Percentiles rank a stretch among this genome's conserved stretches.
These are phyloP conservation scores for Eumerus sabulonum DNA, from an alignment of 2,888 invertebrate species.

Conservation along the genomic window DNA sequence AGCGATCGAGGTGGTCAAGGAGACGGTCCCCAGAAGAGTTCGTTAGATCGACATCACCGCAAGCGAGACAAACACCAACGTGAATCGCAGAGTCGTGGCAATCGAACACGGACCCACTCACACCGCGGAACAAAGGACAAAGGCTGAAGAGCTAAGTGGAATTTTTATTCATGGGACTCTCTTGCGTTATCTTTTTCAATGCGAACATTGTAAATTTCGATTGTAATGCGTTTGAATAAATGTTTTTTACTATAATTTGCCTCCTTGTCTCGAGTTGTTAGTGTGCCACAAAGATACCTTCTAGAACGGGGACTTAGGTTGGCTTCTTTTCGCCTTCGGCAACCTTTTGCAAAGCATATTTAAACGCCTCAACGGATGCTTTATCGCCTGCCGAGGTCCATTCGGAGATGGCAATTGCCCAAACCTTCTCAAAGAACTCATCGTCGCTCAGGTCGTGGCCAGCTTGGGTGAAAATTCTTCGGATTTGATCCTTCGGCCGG, in stretches of 20 bases:
- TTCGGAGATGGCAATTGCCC: slow-evolving; percentile 28
- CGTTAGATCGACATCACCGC: slow-evolving; percentile 24
- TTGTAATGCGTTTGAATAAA: slow-evolving; percentile 34
- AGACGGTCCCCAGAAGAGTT: slow-evolving; percentile 21
- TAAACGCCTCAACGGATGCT: slow-evolving; percentile 61
- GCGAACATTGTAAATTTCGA: slow-evolving; percentile 38
- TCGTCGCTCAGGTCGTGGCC: slow-evolving; percentile 31
- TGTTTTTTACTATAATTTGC: neutral
- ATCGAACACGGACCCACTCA: slow-evolving; percentile 34
- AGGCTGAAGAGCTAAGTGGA: slow-evolving; percentile 18
- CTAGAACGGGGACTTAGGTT: neutral
- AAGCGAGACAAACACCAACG: slow-evolving; percentile 32
- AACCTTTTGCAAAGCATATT: slow-evolving; percentile 39
- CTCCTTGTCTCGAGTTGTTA: neutral
- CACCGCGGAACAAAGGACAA: slow-evolving; percentile 52
- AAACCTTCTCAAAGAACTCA: slow-evolving; percentile 38
- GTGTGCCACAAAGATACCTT: too few species aligned
- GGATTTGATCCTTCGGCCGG: slow-evolving; percentile 71
- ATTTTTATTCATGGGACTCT: neutral
- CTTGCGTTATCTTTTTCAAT: slow-evolving; percentile 27
- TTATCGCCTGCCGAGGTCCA: slow-evolving; percentile 50
- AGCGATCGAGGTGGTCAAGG: slow-evolving; percentile 7
- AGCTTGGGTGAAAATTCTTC: slow-evolving; percentile 70
- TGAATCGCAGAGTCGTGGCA: neutral
- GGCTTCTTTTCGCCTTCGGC: neutral